These are phyloP conservation scores for Trichomycterus rosablanca DNA, from an alignment of 2,113 vertebrate genomes.

Conservation along the genomic window DNA sequence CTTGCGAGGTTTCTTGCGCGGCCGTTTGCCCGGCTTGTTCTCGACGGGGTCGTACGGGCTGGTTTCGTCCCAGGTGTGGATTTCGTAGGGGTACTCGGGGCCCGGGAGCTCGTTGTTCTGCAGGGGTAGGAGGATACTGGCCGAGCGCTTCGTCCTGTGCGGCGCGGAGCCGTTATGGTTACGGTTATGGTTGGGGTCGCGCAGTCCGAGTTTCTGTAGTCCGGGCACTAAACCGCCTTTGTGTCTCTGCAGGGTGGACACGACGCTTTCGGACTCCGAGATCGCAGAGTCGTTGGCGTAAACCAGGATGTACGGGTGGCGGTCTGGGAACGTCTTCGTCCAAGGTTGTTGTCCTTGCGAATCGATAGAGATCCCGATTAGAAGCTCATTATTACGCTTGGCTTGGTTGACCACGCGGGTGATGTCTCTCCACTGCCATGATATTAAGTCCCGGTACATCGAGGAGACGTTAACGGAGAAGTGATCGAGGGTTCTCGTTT, in stretches of 20 bases:
- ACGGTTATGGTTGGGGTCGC: too few species aligned
- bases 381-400: conserved; percentile 71
- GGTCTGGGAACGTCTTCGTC: conserved; percentile 62
- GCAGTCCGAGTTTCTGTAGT: conserved; percentile 53
- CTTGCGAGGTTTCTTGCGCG: conserved; percentile 80
- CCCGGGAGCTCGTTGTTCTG: conserved; percentile 93
- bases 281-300: conserved; percentile 92
- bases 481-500: conserved; percentile 67
- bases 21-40: conserved; percentile 69
- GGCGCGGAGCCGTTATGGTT: conserved; percentile 45
- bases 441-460: conserved; percentile 58
- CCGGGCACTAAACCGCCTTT: conserved; percentile 48
- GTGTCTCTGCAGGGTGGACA: conserved; percentile 75
- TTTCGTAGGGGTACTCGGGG: conserved; percentile 76
- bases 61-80: conserved; percentile 70
- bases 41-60: conserved; percentile 75
- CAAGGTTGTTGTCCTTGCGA: conserved; percentile 53
- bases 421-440: conserved; percentile 92
- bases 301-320: conserved; percentile 85
- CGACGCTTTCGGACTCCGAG: conserved; percentile 82
- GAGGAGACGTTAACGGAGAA: conserved; percentile 72
- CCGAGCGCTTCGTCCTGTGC: conserved; percentile 69
- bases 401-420: conserved; percentile 76
- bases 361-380: conserved; percentile 77
- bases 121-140: conserved; percentile 71